Percentiles rank a stretch among this genome's conserved stretches.
These are phyloP conservation scores for Danaus plexippus DNA, from an alignment of 1,140 invertebrate species.

Conservation along the genomic window DNA sequence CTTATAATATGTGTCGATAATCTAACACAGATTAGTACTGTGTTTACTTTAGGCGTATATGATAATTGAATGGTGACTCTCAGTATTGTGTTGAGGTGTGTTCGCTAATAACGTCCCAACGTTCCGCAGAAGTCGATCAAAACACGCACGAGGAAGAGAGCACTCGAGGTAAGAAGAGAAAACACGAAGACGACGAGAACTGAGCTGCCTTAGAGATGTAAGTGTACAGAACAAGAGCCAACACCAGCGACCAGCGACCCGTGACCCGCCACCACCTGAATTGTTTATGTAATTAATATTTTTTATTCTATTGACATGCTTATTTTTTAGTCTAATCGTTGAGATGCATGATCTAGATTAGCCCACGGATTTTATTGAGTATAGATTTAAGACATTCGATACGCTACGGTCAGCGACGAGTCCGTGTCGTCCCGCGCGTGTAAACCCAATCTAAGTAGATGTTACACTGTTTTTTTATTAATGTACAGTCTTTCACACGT, in stretches of 20 bases:
- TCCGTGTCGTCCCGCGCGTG: no score
- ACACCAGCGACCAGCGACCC: not conserved
- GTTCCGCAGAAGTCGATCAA: constrained; percentile 39
- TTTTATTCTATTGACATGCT: constrained; percentile 70
- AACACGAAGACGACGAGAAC: constrained; percentile 69
- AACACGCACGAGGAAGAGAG: constrained; percentile 62
- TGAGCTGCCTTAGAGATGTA: constrained; percentile 68
- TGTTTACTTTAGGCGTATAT: no score
- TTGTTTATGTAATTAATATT: constrained; percentile 66
- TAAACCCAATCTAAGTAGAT: no score
- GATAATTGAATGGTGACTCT: no score
- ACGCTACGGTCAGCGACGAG: no score
- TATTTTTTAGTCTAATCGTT: constrained; percentile 62
- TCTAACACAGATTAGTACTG: no score
- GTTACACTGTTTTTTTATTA: no score
- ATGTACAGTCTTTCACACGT: no score
- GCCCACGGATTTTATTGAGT: constrained; percentile 49
- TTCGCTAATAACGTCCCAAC: not conserved
- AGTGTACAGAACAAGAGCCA: constrained; percentile 69
- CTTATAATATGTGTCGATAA: no score
- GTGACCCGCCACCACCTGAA: constrained; percentile 25
- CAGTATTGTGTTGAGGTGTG: no score
- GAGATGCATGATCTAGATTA: constrained; percentile 57
- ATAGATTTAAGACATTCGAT: constrained; percentile 14
- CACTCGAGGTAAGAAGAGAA: constrained; percentile 71